These are phyloP conservation scores for Vespertilio murinus DNA, from an alignment of 2,797 vertebrate species.

Conservation along the genomic window DNA sequence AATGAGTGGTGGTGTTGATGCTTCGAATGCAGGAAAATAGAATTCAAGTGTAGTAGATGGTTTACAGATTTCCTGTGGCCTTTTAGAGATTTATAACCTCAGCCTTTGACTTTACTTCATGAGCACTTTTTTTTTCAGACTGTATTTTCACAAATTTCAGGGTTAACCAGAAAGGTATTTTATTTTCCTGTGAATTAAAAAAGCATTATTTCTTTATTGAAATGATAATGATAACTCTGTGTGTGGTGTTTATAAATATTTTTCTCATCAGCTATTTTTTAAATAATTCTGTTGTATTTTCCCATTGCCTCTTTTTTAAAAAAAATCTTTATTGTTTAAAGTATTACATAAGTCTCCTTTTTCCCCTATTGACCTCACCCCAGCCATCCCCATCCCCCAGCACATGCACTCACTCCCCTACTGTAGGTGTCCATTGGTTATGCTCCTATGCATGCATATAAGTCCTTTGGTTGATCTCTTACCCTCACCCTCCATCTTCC, in stretches of 20 bases:
- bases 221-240: background rate
- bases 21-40: background rate
- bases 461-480: too few species aligned
- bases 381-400: too few species aligned
- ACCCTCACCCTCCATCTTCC: too few species aligned
- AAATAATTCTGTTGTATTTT: background rate
- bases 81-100: slow-evolving; percentile 8
- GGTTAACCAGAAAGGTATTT: slow-evolving; percentile 2
- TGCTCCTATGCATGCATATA: too few species aligned
- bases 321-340: too few species aligned
- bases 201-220: slow-evolving; percentile 23
- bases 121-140: background rate
- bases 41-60: slow-evolving; percentile 32
- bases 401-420: too few species aligned
- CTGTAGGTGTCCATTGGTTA: too few species aligned
- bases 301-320: background rate
- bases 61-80: slow-evolving; percentile 27
- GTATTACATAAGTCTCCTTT: too few species aligned
- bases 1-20: background rate
- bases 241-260: background rate
- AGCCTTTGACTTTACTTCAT: slow-evolving; percentile 44
- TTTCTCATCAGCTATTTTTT: background rate
- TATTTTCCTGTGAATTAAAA: slow-evolving; percentile 45
- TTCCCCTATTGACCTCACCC: too few species aligned
- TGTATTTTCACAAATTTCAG: slow-evolving; percentile 48